Evolutionary conservation across 2,888 invertebrate genomes (phyloP).

Genomic region (Iselma pallidipennis): DNA sequence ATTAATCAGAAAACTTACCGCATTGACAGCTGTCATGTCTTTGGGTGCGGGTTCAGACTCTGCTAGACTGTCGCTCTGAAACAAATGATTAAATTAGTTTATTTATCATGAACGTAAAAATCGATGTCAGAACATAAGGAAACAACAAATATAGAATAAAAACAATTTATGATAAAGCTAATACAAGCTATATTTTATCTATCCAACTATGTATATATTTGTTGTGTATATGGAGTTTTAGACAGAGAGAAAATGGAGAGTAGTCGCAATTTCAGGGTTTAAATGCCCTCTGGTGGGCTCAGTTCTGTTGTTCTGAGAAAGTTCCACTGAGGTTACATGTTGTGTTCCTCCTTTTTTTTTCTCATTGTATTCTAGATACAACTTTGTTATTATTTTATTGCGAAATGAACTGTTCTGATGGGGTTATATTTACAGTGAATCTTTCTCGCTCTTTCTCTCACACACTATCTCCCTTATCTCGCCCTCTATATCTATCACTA

Average conservation of each 20-base stretch:
- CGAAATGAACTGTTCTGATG: background rate
- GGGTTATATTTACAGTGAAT: too few relatives aligned
- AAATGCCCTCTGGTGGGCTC: background rate
- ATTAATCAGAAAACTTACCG: constrained; percentile 59
- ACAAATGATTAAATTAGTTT: constrained; percentile 36
- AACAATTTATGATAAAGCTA: background rate
- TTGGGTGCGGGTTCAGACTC: constrained; percentile 55
- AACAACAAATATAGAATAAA: background rate
- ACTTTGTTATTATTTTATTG: background rate
- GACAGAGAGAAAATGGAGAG: background rate
- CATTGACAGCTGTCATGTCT: constrained; percentile 68
- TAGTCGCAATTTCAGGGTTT: background rate
- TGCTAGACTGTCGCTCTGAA: constrained; percentile 56
- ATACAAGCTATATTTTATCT: background rate
- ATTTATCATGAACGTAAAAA: constrained; percentile 16
- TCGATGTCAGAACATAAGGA: too few relatives aligned
- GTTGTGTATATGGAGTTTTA: background rate
- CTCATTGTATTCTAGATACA: background rate
- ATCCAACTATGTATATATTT: background rate
- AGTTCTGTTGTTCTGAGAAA: background rate
- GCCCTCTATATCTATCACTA: too few relatives aligned
- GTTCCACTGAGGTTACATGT: background rate
- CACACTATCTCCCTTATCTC: too few relatives aligned
- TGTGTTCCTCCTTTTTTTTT: background rate
- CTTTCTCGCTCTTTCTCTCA: too few relatives aligned